A percentile compares a stretch with the other conserved stretches of the same genome.
These are phyloP conservation scores for Venustoraphidia nigricollis DNA, from an alignment of 2,888 invertebrate genomes.

Conservation along the genomic window DNA sequence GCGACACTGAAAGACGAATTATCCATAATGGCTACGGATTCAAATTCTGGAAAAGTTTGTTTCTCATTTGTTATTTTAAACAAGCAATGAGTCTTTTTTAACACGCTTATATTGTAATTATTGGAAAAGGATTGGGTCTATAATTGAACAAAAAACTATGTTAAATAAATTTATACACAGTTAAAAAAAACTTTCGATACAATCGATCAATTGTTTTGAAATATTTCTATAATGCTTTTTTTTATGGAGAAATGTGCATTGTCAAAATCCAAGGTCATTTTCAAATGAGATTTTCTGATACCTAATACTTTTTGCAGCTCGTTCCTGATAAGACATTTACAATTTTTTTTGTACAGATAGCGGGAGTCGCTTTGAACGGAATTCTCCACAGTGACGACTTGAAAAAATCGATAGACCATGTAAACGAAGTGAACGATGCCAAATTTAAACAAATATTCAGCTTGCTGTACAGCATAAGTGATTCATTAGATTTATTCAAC, in stretches of 20 bases:
- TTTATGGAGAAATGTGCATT: no score
- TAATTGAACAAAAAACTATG: neutral
- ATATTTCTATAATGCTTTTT: no score
- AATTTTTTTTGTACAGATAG: slow-evolving; percentile 39
- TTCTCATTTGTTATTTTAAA: neutral
- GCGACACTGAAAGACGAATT: slow-evolving; percentile 58
- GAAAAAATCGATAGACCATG: slow-evolving; percentile 49
- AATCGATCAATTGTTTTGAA: no score
- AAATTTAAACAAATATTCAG: slow-evolving; percentile 67
- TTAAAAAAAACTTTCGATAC: no score
- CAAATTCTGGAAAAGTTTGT: slow-evolving; percentile 43
- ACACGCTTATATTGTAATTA: no score
- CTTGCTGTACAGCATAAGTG: slow-evolving; percentile 54
- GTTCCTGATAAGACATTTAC: no score
- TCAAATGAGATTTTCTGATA: neutral
- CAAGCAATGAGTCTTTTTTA: neutral
- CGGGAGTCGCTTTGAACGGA: slow-evolving; percentile 68
- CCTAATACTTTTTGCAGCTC: no score
- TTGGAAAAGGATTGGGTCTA: no score
- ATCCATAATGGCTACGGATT: slow-evolving; percentile 49
- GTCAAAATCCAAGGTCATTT: no score
- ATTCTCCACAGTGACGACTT: slow-evolving; percentile 55
- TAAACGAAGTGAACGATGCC: slow-evolving; percentile 47
- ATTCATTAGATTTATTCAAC: slow-evolving; percentile 50
- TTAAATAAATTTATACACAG: no score